phyloP scores from a whole-genome alignment of 2,888 invertebrate genomes.

The Scrobipalpa costella region DNA sequence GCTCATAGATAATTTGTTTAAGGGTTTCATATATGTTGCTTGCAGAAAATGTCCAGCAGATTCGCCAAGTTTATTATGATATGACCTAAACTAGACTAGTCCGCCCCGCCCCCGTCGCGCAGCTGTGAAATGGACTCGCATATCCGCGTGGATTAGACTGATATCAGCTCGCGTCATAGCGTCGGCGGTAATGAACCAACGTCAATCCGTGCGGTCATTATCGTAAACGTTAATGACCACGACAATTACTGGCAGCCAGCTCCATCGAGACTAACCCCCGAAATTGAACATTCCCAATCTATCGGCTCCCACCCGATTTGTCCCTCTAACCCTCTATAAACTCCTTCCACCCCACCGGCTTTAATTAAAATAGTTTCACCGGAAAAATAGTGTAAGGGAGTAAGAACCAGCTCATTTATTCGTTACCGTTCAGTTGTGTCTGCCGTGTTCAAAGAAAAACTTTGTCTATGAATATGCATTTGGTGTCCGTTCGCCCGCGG shows the following conservation, averaged over 20 bases:
- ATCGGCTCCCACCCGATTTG: slow-evolving; percentile 62
- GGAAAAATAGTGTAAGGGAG: slow-evolving; percentile 56
- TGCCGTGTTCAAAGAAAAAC: slow-evolving; percentile 39
- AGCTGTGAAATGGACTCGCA: slow-evolving; percentile 25
- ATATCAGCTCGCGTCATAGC: slow-evolving; percentile 58
- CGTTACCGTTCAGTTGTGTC: slow-evolving; percentile 41
- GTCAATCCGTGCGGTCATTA: slow-evolving; percentile 71
- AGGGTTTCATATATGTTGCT: no score
- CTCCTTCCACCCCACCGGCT: slow-evolving; percentile 64
- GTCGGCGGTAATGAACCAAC: slow-evolving; percentile 55
- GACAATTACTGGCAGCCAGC: slow-evolving; percentile 69
- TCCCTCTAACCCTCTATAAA: slow-evolving; percentile 71
- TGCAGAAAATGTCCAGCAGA: no score
- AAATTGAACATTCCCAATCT: slow-evolving; percentile 72
- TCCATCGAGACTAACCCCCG: slow-evolving; percentile 58
- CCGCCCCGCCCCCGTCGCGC: background rate
- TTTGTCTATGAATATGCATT: slow-evolving; percentile 36
- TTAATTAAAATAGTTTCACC: slow-evolving; percentile 76
- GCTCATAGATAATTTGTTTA: no score
- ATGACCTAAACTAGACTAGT: background rate
- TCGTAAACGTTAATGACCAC: slow-evolving; percentile 78
- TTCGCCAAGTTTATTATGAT: background rate
- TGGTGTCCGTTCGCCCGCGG: slow-evolving; percentile 35
- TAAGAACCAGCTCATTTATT: slow-evolving; percentile 55
- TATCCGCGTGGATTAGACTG: slow-evolving; percentile 49